phyloP scores from a whole-genome alignment of 2,888 invertebrate species.

The Vesta saturnalis region DNA sequence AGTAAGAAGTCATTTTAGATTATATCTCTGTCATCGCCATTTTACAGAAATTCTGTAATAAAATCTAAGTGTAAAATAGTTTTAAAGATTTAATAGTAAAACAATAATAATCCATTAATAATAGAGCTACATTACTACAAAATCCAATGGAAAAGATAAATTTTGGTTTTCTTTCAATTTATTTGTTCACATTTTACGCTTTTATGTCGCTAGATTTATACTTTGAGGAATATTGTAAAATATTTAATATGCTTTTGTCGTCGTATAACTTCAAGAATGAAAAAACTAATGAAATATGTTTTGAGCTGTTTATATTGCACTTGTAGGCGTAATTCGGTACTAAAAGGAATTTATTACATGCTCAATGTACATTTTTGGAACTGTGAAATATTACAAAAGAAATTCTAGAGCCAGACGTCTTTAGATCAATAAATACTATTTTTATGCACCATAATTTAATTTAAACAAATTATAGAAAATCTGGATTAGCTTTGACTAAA shows the following conservation, averaged over 20 bases:
- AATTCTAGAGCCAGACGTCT: slow-evolving; percentile 10
- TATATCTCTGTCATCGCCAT: slow-evolving; percentile 27
- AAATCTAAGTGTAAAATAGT: slow-evolving; percentile 7
- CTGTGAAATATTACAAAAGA: slow-evolving; percentile 11
- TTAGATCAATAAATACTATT: slow-evolving; percentile 7
- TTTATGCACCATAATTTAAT: slow-evolving; percentile 5
- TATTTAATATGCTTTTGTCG: slow-evolving; percentile 10
- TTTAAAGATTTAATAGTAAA: too few relatives aligned
- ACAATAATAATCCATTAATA: too few relatives aligned
- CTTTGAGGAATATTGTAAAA: not conserved
- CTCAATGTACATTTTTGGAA: slow-evolving; percentile 14
- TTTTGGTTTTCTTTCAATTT: slow-evolving; percentile 11
- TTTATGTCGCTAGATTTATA: not conserved
- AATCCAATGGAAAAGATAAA: too few relatives aligned
- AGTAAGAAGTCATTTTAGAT: slow-evolving; percentile 17
- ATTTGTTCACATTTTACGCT: slow-evolving; percentile 9
- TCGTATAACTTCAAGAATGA: slow-evolving; percentile 5
- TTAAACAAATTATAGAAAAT: not conserved
- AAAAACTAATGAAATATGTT: slow-evolving; percentile 7
- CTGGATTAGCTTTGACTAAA: not conserved
- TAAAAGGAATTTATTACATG: slow-evolving; percentile 10
- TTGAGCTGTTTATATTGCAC: slow-evolving; percentile 3
- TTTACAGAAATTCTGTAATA: slow-evolving; percentile 6
- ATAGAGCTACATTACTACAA: too few relatives aligned
- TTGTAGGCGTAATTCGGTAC: slow-evolving; percentile 15